These are phyloP conservation scores for Haplotaxodon microlepis DNA, from an alignment of 2,113 vertebrate species.

Conservation along the genomic window DNA sequence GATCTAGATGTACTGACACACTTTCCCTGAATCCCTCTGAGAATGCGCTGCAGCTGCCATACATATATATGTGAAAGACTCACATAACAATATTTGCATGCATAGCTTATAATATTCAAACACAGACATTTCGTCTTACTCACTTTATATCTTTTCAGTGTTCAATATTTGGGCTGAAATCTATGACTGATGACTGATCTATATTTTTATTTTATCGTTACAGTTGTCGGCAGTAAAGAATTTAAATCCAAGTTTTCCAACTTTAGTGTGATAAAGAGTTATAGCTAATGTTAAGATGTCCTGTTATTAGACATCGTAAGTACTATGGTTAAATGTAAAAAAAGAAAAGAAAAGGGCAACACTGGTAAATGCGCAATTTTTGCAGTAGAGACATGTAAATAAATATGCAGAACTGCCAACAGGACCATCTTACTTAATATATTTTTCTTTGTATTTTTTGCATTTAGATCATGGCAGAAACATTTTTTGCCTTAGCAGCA, in stretches of 20 bases:
- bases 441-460: neutral
- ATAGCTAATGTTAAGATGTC: neutral
- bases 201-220: neutral
- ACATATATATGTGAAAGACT: neutral
- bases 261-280: neutral
- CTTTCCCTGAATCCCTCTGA: neutral
- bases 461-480: neutral
- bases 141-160: neutral
- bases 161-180: neutral
- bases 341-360: too few relatives aligned
- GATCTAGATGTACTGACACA: neutral
- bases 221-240: neutral
- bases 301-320: neutral
- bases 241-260: neutral
- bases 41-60: neutral
- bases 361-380: neutral
- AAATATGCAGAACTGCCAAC: neutral
- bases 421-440: neutral
- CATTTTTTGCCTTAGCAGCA: neutral
- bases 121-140: neutral
- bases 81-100: neutral
- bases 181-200: neutral
- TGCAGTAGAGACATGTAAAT: neutral
- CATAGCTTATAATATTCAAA: neutral
- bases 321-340: neutral